phyloP scores from a whole-genome alignment of 2,888 invertebrate genomes.

The Epinotia demarniana region DNA sequence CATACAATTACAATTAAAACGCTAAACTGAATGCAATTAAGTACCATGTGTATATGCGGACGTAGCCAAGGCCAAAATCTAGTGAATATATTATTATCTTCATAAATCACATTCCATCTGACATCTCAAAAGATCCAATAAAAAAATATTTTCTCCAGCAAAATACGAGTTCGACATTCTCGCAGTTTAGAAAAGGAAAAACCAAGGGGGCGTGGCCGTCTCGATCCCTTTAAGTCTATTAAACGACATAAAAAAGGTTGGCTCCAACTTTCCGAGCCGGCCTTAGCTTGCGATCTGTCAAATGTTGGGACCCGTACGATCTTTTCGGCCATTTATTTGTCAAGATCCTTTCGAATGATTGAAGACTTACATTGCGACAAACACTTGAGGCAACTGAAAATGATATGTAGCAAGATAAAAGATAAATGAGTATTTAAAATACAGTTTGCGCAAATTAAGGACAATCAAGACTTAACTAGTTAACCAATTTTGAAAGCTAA shows the following conservation, averaged over 20 bases:
- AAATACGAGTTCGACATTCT: constrained; percentile 11
- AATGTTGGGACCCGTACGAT: neutral
- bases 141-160: constrained; percentile 4
- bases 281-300: constrained; percentile 14
- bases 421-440: too few species aligned
- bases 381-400: neutral
- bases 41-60: too few species aligned
- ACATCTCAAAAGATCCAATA: neutral
- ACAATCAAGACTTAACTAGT: too few species aligned
- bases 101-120: neutral
- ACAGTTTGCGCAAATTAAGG: too few species aligned
- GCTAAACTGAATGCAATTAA: too few species aligned
- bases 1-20: too few species aligned
- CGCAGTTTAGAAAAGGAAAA: constrained; percentile 19
- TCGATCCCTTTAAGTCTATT: constrained; percentile 30
- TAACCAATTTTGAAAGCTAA: too few species aligned
- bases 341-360: neutral
- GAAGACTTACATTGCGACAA: neutral
- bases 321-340: neutral
- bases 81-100: neutral
- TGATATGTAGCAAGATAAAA: too few species aligned
- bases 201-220: constrained; percentile 31
- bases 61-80: too few species aligned
- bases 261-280: constrained; percentile 7
- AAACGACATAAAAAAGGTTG: constrained; percentile 38